Evolutionary conservation across 2,888 invertebrate genomes (phyloP).

Genomic region (Yponomeuta evonymella): DNA sequence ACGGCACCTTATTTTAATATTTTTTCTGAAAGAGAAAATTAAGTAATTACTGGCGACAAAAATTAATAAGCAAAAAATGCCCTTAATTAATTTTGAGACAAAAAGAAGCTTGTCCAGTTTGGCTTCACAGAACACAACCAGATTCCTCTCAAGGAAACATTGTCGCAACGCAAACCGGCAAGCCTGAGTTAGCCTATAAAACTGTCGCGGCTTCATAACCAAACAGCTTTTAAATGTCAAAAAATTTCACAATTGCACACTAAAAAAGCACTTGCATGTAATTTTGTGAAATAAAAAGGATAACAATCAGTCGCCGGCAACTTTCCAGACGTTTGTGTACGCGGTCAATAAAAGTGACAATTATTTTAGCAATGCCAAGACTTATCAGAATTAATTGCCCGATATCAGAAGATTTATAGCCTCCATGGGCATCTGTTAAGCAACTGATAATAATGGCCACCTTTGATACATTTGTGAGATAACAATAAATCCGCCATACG

Average conservation of each 20-base stretch:
- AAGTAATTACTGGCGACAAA: not conserved
- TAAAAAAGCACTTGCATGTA: not conserved
- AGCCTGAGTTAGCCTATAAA: constrained; percentile 45
- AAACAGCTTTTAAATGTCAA: constrained; percentile 28
- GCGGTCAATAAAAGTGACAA: not conserved
- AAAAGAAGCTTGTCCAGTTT: not conserved
- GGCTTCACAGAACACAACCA: not conserved
- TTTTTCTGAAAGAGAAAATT: not conserved
- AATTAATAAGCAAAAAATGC: not conserved
- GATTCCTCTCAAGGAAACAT: constrained; percentile 5
- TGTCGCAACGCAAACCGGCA: constrained; percentile 30
- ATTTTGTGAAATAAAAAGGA: constrained; percentile 8
- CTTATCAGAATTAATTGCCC: not conserved
- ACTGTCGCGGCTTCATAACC: constrained; percentile 45
- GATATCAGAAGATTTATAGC: not conserved
- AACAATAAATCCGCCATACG: not conserved
- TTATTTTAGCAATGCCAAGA: not conserved
- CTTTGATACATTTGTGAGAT: not conserved
- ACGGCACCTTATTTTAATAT: not conserved
- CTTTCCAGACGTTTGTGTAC: not conserved
- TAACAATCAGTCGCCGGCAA: not conserved
- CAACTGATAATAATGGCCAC: not conserved
- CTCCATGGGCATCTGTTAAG: not conserved
- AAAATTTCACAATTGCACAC: constrained; percentile 1
- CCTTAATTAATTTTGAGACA: not conserved